Base-by-base conservation (phyloP, 1,140 invertebrate species). In the Aphelinus certus region DNA sequence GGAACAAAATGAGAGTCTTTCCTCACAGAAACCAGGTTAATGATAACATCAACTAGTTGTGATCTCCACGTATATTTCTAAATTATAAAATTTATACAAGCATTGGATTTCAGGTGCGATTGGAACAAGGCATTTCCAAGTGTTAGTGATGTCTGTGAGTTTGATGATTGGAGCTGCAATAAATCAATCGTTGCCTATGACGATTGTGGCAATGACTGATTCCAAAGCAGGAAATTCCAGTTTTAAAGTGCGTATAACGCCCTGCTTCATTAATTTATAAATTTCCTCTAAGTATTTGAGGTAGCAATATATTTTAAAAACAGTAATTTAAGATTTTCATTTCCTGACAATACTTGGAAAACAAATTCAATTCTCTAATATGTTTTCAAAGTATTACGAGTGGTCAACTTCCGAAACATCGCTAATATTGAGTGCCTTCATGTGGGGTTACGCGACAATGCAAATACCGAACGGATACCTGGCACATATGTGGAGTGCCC, bases 381-480 rank as follows among this genome's bases (percentile, higher is more conserved):
- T 53, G 45, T 53, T 71, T 26, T 76, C 76, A 1, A 42, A 86
- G 84, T 75, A 65, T 0, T 93, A 91, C 79, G 77, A 85, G 7
- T 93, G 92, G 92, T 84, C 86, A 75, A 84, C 88, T 7, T 70
- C 83, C 6, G 87, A 89, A 2, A 89, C 90, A 76, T 90, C 91
- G 6, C 80, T 89, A 42, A 87, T 94, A 5, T 84, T 93, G 10
- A 91, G 91, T 56, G 89, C 92, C 0, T 93, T 94, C 80, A 93
- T 93, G 79, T 93, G 92, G 89, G 93, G 93, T 0, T 94, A 93
- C 80, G 88, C 91, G 5, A 60, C 87, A 10, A 92, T 88, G 79
- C 92, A 92, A 79, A 79, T 91, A 73, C 90, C 90, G 7, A 90
- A 89, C 0, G 90, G 91, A 3, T 89, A 88, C 68, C 58, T 92